phyloP scores from a whole-genome alignment of 1,140 invertebrate species.

The Drosophila bifasciata region DNA sequence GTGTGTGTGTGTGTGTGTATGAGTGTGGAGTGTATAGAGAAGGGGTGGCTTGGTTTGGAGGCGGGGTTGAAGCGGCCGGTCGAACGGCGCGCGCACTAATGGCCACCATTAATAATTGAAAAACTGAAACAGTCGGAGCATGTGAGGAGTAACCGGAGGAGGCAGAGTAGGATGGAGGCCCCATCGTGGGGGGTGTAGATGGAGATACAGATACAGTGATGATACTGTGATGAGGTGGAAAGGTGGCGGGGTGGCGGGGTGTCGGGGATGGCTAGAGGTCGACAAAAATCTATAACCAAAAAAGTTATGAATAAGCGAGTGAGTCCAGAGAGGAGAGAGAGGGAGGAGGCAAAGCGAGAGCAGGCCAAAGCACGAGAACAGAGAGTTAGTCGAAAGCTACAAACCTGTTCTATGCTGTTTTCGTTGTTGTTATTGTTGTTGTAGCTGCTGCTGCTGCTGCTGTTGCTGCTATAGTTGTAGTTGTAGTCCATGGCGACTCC shows the following conservation, averaged over 20 bases:
- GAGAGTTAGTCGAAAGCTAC: constrained; percentile 28
- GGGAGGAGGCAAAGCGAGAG: constrained; percentile 30
- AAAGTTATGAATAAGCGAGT: constrained; percentile 80
- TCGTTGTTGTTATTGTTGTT: constrained; percentile 48
- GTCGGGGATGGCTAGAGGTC: constrained; percentile 36
- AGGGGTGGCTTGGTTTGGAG: neutral
- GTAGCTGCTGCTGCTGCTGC: constrained; percentile 17
- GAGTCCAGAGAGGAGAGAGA: constrained; percentile 8
- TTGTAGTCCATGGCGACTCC: constrained; percentile 67
- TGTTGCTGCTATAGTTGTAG: constrained; percentile 31
- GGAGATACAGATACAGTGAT: constrained; percentile 16
- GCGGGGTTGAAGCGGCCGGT: constrained; percentile 8
- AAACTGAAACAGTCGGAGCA: constrained; percentile 81
- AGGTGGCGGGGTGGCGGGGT: neutral
- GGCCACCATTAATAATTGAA: constrained; percentile 83
- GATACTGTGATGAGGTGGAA: too few relatives aligned
- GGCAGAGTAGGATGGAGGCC: constrained; percentile 29
- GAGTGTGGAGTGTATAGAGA: neutral
- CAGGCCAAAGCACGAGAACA: too few relatives aligned
- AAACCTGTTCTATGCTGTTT: constrained; percentile 76
- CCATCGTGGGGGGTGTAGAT: constrained; percentile 19
- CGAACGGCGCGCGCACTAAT: constrained; percentile 74
- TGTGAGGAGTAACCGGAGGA: constrained; percentile 42
- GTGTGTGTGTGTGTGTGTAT: neutral
- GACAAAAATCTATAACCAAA: constrained; percentile 82